Conservation (phyloP, 1,140 invertebrate genomes). For the Asbolus verrucosus region DNA sequence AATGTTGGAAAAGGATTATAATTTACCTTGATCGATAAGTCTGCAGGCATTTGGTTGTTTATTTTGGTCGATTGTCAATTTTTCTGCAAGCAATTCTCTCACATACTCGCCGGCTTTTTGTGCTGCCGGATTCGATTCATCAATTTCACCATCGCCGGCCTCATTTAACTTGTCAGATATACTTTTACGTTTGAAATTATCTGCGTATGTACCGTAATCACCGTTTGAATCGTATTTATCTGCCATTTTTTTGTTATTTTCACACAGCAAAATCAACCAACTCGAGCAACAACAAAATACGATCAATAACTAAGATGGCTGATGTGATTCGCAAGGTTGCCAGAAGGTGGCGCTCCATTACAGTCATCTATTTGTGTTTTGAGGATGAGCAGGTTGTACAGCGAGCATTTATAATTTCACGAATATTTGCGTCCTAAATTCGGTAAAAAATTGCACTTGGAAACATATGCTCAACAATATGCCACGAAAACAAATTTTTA, state of each 20-base stretch:
- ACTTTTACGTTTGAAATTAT: constrained; percentile 70
- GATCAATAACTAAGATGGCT: constrained; percentile 27
- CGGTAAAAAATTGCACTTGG: too few relatives aligned
- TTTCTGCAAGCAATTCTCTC: constrained; percentile 79
- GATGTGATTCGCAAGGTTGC: constrained; percentile 2
- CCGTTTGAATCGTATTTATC: constrained; percentile 60
- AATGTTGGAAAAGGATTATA: too few relatives aligned
- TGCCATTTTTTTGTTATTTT: constrained; percentile 48
- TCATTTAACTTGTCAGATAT: constrained; percentile 52
- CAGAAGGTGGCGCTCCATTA: constrained; percentile 5
- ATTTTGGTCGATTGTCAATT: constrained; percentile 75
- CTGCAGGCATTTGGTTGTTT: constrained; percentile 78
- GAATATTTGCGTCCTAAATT: too few relatives aligned
- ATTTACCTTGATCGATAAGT: constrained; percentile 77
- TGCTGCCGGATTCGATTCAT: constrained; percentile 64
- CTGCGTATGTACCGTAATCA: constrained; percentile 59
- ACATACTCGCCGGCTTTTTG: constrained; percentile 83
- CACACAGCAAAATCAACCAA: constrained; percentile 25
- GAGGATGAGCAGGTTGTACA: neutral
- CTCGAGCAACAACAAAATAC: constrained; percentile 17
- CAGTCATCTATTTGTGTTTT: neutral
- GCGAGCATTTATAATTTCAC: too few relatives aligned
- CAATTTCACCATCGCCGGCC: constrained; percentile 67
- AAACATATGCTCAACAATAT: too few relatives aligned
- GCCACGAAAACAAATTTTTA: too few relatives aligned